phyloP scores from a whole-genome alignment of 2,113 vertebrate genomes.

The Podarcis raffonei region DNA sequence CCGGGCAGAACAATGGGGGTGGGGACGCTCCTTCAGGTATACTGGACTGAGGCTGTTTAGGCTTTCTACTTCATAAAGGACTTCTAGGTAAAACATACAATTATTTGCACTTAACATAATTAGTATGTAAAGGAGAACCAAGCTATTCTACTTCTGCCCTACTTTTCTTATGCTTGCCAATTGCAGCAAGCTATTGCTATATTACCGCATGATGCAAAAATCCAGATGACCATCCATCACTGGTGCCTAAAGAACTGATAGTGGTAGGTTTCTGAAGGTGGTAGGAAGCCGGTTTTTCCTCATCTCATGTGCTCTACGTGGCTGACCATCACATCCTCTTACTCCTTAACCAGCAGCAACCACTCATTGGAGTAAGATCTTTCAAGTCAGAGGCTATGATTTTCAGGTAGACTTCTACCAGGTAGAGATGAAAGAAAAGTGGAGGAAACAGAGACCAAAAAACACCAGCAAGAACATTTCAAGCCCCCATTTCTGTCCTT shows the following conservation, averaged over 20 bases:
- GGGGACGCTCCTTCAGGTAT: too few species aligned
- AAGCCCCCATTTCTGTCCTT: background rate
- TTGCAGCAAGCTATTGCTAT: background rate
- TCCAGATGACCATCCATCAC: background rate
- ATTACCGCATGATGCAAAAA: background rate
- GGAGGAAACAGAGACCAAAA: background rate
- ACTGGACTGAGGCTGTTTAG: too few species aligned
- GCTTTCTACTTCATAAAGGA: background rate
- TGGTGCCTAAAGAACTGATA: background rate
- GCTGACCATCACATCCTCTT: background rate
- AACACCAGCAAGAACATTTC: background rate
- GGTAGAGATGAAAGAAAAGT: background rate
- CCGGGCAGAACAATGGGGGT: too few species aligned
- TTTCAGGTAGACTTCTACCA: background rate
- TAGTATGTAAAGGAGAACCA: background rate
- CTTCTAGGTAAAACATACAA: background rate
- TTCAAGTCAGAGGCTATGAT: background rate
- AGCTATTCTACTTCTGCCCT: background rate
- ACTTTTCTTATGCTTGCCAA: background rate
- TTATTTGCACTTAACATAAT: background rate
- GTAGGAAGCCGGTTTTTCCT: background rate
- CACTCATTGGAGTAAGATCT: background rate
- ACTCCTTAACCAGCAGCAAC: background rate
- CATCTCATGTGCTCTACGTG: background rate
- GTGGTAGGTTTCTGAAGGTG: background rate